Evolutionary conservation across 2,113 vertebrate genomes (phyloP).

Genomic region (Dolichallabes microphthalmus): DNA sequence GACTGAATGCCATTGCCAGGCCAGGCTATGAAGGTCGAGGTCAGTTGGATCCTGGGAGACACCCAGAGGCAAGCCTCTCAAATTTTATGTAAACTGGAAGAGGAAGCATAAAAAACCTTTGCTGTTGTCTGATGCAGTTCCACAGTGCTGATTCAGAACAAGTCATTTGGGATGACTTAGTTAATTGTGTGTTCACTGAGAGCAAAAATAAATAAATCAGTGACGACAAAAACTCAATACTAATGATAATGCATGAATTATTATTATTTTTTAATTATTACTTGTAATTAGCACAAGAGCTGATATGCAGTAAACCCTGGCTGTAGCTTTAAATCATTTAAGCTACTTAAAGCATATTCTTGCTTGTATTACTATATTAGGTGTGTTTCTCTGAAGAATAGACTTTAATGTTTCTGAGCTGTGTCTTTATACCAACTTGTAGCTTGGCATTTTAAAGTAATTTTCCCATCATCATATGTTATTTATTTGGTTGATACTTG

Average conservation of each 20-base stretch:
- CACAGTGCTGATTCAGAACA: background rate
- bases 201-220: background rate
- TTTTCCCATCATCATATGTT: background rate
- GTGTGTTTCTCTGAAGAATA: background rate
- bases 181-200: background rate
- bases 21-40: background rate
- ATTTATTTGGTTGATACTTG: background rate
- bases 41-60: slow-evolving; percentile 6
- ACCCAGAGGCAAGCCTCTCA: slow-evolving; percentile 4
- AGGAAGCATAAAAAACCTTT: background rate
- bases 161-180: slow-evolving; percentile 6
- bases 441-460: background rate
- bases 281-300: background rate
- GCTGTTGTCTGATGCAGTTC: background rate
- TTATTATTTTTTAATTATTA: background rate
- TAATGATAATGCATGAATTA: background rate
- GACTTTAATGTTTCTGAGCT: background rate
- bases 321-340: background rate
- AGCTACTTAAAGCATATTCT: background rate
- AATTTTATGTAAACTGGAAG: slow-evolving; percentile 9
- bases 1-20: background rate
- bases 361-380: background rate
- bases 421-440: background rate
- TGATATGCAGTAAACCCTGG: too few relatives aligned
- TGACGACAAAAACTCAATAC: background rate